Base-by-base conservation (phyloP, 2,888 invertebrate genomes). In the Tetranychus piercei region DNA sequence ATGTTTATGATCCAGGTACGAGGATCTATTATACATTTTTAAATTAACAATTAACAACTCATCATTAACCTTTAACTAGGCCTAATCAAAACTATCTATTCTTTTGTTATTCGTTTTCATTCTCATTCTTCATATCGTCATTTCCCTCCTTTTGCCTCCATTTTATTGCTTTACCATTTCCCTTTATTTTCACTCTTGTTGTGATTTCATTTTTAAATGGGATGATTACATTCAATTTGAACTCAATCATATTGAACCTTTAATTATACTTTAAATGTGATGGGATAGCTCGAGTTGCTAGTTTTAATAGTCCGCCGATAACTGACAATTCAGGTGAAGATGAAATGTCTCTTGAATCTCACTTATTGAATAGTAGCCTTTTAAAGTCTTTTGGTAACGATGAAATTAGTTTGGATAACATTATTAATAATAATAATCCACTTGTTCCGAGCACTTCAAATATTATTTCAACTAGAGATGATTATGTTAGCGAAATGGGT, bases 301-400 rank as follows among this genome's bases (percentile, higher is more conserved):
- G 78, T 73, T 75, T 72, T 72, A 78, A 78, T 77, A 82, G 83
- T 5, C 82, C 82, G 18, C 84, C 84, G 44, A 82, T 82, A 76
- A 83, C 83, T 78, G 83, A 83, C 73, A 82, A 81, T 23, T 83
- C 83, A 55, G 83, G 82, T 44, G 83, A 83, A 76, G 83, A 84
- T 76, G 79, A 79, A 66, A 78, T 79, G 15, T 55, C 55, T 55
- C 55, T 34, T 34, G 34, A 34, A 34, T 34, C 34, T 34, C 34
- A 34, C 5, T 34, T 34, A 34, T 4, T 34, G 34, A 34, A 34
- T 4, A 34, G 34, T 34, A 34, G 34, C 34, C 34, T 34, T 34
- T 34, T 34, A 34, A 34, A 34, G 34, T 34, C 34, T 34, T 34
- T 34, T 34, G 34, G 34, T 34, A 34, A 34, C 34, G 34, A 34